These are phyloP conservation scores for Tyrophagus putrescentiae DNA, from an alignment of 1,140 invertebrate genomes.

Conservation along the genomic window DNA sequence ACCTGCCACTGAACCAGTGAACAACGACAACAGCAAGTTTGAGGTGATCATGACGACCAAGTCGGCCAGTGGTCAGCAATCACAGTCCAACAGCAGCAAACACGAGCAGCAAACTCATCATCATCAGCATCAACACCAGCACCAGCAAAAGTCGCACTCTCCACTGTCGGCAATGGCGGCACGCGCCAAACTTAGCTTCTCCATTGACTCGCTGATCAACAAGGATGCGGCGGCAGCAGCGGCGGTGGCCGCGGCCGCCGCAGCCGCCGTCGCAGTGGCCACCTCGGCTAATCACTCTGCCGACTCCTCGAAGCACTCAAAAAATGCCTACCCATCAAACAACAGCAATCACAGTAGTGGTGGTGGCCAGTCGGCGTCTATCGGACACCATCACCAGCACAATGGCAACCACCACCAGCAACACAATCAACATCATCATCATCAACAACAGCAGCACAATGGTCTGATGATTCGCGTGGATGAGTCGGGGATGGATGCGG, in stretches of 20 bases:
- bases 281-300: too few relatives aligned
- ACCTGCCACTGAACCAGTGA: too few relatives aligned
- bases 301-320: too few relatives aligned
- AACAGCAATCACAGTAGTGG: too few relatives aligned
- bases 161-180: not conserved
- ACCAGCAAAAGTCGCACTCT: not conserved
- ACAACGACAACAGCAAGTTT: too few relatives aligned
- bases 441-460: constrained; percentile 2
- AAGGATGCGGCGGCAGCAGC: not conserved
- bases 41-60: too few relatives aligned
- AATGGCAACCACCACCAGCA: not conserved
- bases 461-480: constrained; percentile 4
- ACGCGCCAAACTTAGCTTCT: constrained; percentile 10
- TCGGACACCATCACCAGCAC: not conserved
- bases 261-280: not conserved
- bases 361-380: not conserved
- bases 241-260: not conserved
- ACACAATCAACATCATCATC: not conserved
- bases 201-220: constrained; percentile 9
- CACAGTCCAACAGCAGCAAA: not conserved
- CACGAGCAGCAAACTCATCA: not conserved
- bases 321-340: too few relatives aligned
- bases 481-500: not conserved
- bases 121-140: not conserved
- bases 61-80: not conserved